These are phyloP conservation scores for Rhodophaea formosa DNA, from an alignment of 2,888 invertebrate species.

Conservation along the genomic window DNA sequence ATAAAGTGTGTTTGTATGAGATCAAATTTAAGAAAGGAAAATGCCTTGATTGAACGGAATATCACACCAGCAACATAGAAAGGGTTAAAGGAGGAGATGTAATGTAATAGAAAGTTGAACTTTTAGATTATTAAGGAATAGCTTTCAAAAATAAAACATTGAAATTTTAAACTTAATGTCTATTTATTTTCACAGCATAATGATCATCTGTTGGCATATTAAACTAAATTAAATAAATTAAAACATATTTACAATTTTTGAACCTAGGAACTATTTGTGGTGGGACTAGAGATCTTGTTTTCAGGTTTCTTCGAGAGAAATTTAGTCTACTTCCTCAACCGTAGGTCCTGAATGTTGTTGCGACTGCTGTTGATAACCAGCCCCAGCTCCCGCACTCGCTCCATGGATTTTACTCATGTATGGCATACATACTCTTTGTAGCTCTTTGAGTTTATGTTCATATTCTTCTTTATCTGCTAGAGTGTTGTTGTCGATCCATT, in stretches of 20 bases:
- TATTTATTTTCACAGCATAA: slow-evolving; percentile 20
- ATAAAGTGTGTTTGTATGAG: too few relatives aligned
- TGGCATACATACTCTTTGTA: slow-evolving; percentile 81
- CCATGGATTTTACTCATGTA: slow-evolving; percentile 82
- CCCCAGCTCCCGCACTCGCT: slow-evolving; percentile 49
- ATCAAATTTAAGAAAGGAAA: too few relatives aligned
- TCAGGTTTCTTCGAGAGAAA: background rate
- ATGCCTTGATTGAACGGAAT: too few relatives aligned
- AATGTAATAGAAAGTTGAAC: too few relatives aligned
- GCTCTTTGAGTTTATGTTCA: slow-evolving; percentile 81
- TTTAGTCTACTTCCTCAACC: slow-evolving; percentile 56
- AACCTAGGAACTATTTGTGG: background rate
- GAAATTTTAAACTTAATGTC: background rate
- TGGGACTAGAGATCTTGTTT: slow-evolving; percentile 8
- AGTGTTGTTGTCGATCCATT: slow-evolving; percentile 87
- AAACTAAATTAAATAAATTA: slow-evolving; percentile 2
- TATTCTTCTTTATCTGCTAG: slow-evolving; percentile 84
- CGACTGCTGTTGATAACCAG: slow-evolving; percentile 32
- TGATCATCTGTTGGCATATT: slow-evolving; percentile 16
- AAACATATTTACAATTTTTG: background rate
- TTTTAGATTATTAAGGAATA: background rate
- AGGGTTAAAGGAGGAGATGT: too few relatives aligned
- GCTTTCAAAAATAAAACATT: background rate
- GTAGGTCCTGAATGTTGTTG: slow-evolving; percentile 45
- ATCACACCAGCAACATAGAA: too few relatives aligned